Conservation (phyloP, 2,888 invertebrate species). For the Glaucopsyche alexis region DNA sequence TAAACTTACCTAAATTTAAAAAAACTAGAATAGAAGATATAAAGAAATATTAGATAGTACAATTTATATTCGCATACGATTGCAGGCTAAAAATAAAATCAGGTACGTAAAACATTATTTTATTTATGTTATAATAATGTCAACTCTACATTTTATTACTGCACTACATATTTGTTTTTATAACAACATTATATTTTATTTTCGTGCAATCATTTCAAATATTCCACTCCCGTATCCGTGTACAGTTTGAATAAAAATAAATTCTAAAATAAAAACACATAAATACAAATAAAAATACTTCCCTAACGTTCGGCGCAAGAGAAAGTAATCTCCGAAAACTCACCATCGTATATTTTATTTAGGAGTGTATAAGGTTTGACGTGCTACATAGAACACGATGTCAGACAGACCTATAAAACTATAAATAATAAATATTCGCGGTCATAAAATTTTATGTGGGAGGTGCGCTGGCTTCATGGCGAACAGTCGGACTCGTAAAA, state of each 20-base stretch:
- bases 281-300: slow-evolving; percentile 29
- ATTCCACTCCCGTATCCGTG: neutral
- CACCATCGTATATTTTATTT: slow-evolving; percentile 31
- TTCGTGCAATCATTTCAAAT: slow-evolving; percentile 4
- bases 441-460: slow-evolving; percentile 72
- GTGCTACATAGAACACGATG: slow-evolving; percentile 50
- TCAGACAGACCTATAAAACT: slow-evolving; percentile 62
- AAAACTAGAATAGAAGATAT: no score
- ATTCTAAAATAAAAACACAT: slow-evolving; percentile 28
- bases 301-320: slow-evolving; percentile 22
- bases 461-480: slow-evolving; percentile 54
- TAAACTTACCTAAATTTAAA: no score
- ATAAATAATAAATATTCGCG: slow-evolving; percentile 73
- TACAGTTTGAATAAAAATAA: slow-evolving; percentile 25
- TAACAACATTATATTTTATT: slow-evolving; percentile 1
- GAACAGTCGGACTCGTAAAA: slow-evolving; percentile 40
- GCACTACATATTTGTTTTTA: neutral
- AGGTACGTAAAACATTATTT: neutral
- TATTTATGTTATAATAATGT: neutral
- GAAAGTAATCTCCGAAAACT: slow-evolving; percentile 27
- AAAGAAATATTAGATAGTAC: no score
- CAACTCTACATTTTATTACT: neutral
- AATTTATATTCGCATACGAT: no score
- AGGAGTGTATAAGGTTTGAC: slow-evolving; percentile 42
- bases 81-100: neutral